A percentile compares a stretch with the other conserved stretches of the same genome.
phyloP scores from a whole-genome alignment of 2,113 vertebrate species.

The Xenotilapia flavipinnis region DNA sequence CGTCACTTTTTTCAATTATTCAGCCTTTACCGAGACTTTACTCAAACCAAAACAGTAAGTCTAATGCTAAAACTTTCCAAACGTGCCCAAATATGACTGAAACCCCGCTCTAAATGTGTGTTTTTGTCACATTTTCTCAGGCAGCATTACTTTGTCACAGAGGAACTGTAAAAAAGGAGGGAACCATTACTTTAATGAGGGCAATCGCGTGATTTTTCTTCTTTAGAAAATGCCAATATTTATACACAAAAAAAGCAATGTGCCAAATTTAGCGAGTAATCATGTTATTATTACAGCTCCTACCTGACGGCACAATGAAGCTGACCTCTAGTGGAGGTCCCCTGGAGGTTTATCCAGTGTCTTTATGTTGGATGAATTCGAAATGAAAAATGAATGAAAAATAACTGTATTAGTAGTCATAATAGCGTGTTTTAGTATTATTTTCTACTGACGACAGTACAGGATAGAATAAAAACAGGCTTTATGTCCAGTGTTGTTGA shows the following conservation, averaged over 20 bases:
- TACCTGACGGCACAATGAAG: neutral
- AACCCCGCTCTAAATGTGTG: neutral
- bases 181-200: neutral
- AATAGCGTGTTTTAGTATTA: neutral
- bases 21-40: neutral
- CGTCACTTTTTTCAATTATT: neutral
- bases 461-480: neutral
- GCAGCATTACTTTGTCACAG: accelerated
- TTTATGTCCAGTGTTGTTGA: neutral
- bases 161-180: neutral
- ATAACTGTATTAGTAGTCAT: neutral
- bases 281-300: neutral
- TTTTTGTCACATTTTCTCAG: neutral
- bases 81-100: neutral
- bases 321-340: neutral
- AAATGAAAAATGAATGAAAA: neutral
- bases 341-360: neutral
- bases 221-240: neutral
- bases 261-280: neutral
- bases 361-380: neutral
- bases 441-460: neutral
- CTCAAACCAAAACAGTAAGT: neutral
- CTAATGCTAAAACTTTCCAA: neutral
- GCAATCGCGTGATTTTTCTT: neutral
- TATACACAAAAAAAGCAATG: neutral